Base-by-base conservation (phyloP, 2,113 vertebrate species). In the Tenebrosternarchus preto region DNA sequence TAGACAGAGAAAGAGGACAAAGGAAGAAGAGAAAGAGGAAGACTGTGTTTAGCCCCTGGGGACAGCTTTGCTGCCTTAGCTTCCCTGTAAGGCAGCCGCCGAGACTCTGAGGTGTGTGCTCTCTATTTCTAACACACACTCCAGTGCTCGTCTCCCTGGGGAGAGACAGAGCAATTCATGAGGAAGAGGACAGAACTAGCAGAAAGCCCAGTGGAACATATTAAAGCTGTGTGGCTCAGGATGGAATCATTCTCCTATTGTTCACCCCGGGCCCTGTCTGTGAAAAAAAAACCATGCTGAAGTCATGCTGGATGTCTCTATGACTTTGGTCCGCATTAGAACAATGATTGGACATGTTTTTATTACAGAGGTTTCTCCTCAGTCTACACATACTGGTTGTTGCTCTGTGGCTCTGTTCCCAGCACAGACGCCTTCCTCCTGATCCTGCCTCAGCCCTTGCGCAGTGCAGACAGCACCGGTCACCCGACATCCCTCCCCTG, bases 51-150 rank as follows among this genome's bases (percentile, higher is more conserved):
- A 25, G 64, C 33, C 36, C 60, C 69, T 43, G 4, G 80, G 85
- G 82, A 78, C 56, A 63, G 63, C 64, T 80, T 79, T 73, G 46
- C 24, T 33, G 55, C 80, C 71, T 80, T 59, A 73, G 76, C 76
- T 73, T 73, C 55, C 76, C 24, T 76, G 63, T 79, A 57, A 80
- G 56, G 50, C 43, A 50, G 80, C 67, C 77, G 46, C 77, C 39
- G 69, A 69, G 74, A 57, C 72, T 27, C 80, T 24, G 76, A 82
- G 67, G 77, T 77, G 56, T 77, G 56, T 16, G 33, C 24, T 43
- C 57, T 76, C 67, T 84, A 56, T 77, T 78, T 69, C 55, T 66
- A 64, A 69, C 50, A 36, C 80, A 60, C 56, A 19, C 77, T 70
- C 74, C 12, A 59, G 68, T 70, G 77, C 17, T 69, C 8, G 2